Percentiles rank a stretch among this genome's conserved stretches.
phyloP scores from a whole-genome alignment of 1,140 invertebrate species.

The Cepaea nemoralis region DNA sequence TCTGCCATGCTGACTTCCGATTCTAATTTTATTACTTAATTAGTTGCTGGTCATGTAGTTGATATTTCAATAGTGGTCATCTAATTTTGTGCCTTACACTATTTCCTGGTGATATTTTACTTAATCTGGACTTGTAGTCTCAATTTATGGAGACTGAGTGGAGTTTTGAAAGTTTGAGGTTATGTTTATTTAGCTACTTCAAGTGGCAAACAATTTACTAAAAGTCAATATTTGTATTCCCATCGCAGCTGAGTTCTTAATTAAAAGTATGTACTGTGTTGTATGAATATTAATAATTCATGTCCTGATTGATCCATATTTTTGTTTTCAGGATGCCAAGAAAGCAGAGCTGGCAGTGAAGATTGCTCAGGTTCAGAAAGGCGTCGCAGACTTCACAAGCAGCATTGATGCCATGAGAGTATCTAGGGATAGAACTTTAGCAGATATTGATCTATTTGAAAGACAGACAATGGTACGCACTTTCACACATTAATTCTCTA shows the following conservation, averaged over 20 bases:
- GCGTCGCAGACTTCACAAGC: slow-evolving; percentile 91
- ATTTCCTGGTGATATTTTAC: too few relatives aligned
- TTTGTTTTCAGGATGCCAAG: slow-evolving; percentile 78
- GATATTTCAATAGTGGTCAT: too few relatives aligned
- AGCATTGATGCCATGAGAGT: slow-evolving; percentile 95
- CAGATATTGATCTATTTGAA: slow-evolving; percentile 90
- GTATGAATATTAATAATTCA: not conserved
- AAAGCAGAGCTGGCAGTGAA: slow-evolving; percentile 88
- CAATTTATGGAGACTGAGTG: too few relatives aligned
- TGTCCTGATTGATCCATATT: not conserved
- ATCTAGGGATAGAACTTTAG: slow-evolving; percentile 87
- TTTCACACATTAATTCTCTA: slow-evolving; percentile 29
- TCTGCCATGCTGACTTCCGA: too few relatives aligned
- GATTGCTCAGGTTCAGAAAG: slow-evolving; percentile 88
- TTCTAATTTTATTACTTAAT: too few relatives aligned
- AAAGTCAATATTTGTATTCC: too few relatives aligned
- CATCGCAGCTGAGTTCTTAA: not conserved
- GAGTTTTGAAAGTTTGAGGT: too few relatives aligned
- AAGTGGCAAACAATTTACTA: too few relatives aligned
- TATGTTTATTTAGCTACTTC: too few relatives aligned
- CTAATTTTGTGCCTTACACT: too few relatives aligned
- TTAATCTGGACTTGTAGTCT: too few relatives aligned
- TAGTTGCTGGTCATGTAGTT: too few relatives aligned
- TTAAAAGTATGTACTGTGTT: not conserved
- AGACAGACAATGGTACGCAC: slow-evolving; percentile 71